phyloP scores from a whole-genome alignment of 2,797 vertebrate genomes.

The Acanthopagrus latus region DNA sequence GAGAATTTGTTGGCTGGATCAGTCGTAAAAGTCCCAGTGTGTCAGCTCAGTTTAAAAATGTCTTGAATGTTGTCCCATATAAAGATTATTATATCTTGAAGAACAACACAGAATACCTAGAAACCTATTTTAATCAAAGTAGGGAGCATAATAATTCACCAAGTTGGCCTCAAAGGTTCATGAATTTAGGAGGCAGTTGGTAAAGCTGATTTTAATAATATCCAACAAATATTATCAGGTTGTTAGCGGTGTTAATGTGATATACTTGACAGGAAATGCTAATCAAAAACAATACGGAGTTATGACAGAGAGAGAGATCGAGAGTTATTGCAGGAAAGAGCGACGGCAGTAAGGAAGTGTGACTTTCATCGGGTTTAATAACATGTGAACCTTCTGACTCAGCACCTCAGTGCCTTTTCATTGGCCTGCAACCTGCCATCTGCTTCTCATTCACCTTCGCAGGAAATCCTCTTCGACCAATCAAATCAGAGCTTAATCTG shows the following conservation, averaged over 20 bases:
- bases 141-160: not conserved
- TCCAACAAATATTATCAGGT: not conserved
- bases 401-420: slow-evolving; percentile 58
- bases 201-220: not conserved
- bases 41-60: not conserved
- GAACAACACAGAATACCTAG: not conserved
- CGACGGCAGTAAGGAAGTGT: slow-evolving; percentile 31
- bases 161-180: not conserved
- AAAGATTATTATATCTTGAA: not conserved
- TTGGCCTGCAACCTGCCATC: slow-evolving; percentile 67
- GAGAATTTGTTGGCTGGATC: slow-evolving; percentile 11
- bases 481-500: slow-evolving; percentile 70
- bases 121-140: not conserved
- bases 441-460: slow-evolving; percentile 75
- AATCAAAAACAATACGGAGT: not conserved
- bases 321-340: slow-evolving; percentile 40
- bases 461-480: slow-evolving; percentile 74
- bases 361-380: slow-evolving; percentile 73
- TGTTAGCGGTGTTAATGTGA: not conserved
- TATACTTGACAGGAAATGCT: not conserved
- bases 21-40: not conserved
- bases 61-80: not conserved
- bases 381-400: slow-evolving; percentile 67
- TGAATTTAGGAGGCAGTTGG: not conserved
- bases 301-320: accelerated